Evolutionary conservation across 2,113 vertebrate species (phyloP), one percentile per base, ranked within the genome.

Genomic region (Phylloscopus trochiloides): DNA sequence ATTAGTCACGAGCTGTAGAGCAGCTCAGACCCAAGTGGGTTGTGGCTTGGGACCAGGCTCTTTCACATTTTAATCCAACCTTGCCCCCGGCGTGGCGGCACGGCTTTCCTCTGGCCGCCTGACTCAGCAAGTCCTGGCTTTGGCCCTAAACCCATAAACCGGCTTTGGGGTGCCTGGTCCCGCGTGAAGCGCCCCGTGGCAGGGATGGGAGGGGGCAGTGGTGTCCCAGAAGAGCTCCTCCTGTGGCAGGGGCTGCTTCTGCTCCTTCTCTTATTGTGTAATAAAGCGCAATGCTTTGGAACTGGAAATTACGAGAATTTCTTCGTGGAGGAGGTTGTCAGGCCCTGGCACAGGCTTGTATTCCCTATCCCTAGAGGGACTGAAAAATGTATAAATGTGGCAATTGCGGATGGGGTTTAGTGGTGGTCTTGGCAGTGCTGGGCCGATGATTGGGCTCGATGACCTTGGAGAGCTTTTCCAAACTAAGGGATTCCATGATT

Each of bases 51-150:
- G 76, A 70, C 92, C 59, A 52, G 77, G 28, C 88, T 94, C 42
- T 95, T 93, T 94, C 68, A 66, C 15, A 3, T 34, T 84, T 81
- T 93, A 95, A 96, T 95, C 92, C 77, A 77, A 83, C 89, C 92
- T 88, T 92, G 78, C 76, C 76, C 87, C 88, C 1, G 1, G 79
- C 7, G 1, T 0, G 1, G 77, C 29, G 1, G 57, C 38, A 2
- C 5, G 0, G 92, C 80, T 94, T 94, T 94, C 72, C 80, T 91
- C 85, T 0, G 2, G 58, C 80, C 0, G 4, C 90, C 96, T 95
- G 94, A 94, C 74, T 93, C 94, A 94, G 88, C 96, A 54, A 61
- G 77, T 66, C 63, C 51, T 0, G 0, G 73, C 83, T 95, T 86
- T 95, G 0, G 1, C 79, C 11, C 1, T 91, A 88, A 94, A 90